These are phyloP conservation scores for Chelonus formosanus DNA, from an alignment of 2,888 invertebrate species.

Conservation along the genomic window DNA sequence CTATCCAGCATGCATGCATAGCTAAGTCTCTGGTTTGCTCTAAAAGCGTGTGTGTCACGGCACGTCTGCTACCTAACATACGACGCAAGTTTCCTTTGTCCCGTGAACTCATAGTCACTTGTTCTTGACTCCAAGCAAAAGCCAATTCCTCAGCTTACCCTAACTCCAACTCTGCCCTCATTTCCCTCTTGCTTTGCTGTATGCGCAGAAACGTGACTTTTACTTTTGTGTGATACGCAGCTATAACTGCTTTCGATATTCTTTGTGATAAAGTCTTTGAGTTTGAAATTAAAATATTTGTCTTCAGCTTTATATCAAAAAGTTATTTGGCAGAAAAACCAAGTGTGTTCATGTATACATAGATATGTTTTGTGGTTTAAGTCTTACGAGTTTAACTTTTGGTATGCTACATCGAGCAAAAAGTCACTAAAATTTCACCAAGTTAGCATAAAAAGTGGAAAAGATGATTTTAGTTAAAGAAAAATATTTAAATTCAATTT, in stretches of 20 bases:
- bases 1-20: conserved; percentile 29
- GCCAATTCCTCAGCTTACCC: conserved; percentile 33
- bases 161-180: conserved; percentile 4
- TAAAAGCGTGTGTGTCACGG: conserved; percentile 48
- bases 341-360: conserved; percentile 23
- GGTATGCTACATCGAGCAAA: too few relatives aligned
- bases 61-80: conserved; percentile 56
- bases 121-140: conserved; percentile 41
- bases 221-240: neutral
- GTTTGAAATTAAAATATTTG: conserved; percentile 21
- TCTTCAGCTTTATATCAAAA: conserved; percentile 34
- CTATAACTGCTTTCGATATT: conserved; percentile 6
- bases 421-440: too few relatives aligned
- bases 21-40: conserved; percentile 26
- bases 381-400: too few relatives aligned
- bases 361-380: neutral
- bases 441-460: too few relatives aligned
- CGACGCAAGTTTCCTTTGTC: conserved; percentile 60
- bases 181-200: conserved; percentile 1
- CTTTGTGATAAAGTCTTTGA: neutral
- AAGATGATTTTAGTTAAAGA: too few relatives aligned
- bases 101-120: conserved; percentile 46
- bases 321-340: conserved; percentile 31
- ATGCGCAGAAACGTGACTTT: conserved; percentile 1
- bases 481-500: too few relatives aligned